These are phyloP conservation scores for Orthonevra nobilis DNA, from an alignment of 2,888 invertebrate species.

Conservation along the genomic window DNA sequence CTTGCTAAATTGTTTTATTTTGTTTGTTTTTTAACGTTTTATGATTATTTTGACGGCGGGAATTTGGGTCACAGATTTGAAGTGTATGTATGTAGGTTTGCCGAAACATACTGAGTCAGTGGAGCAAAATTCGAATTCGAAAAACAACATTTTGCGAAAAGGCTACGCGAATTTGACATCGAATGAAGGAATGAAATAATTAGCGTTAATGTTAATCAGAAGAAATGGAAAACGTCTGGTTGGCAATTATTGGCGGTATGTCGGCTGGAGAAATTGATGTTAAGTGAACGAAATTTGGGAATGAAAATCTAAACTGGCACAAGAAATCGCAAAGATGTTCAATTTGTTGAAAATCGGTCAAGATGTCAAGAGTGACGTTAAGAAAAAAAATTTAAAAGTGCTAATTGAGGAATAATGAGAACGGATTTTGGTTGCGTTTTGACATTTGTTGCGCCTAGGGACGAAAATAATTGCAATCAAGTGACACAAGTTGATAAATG, in stretches of 20 bases:
- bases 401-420: too few species aligned
- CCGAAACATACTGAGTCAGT: constrained; percentile 20
- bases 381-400: too few species aligned
- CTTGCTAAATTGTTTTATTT: neutral
- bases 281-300: neutral
- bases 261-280: constrained; percentile 12
- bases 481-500: too few species aligned
- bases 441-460: too few species aligned
- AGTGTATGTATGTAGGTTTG: constrained; percentile 1
- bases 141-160: constrained; percentile 7
- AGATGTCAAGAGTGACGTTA: too few species aligned
- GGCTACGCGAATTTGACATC: constrained; percentile 25
- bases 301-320: too few species aligned
- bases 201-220: constrained; percentile 22
- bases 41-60: constrained; percentile 7
- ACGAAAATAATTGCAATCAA: too few species aligned
- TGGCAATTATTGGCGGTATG: constrained; percentile 5
- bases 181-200: constrained; percentile 51
- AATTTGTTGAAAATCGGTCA: too few species aligned
- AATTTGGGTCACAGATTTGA: constrained; percentile 37
- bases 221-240: constrained; percentile 25
- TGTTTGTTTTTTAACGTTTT: too few species aligned
- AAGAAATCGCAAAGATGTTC: too few species aligned
- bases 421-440: too few species aligned
- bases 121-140: neutral